Evolutionary conservation across 2,113 vertebrate species (phyloP).

Genomic region (Donacobius atricapilla): DNA sequence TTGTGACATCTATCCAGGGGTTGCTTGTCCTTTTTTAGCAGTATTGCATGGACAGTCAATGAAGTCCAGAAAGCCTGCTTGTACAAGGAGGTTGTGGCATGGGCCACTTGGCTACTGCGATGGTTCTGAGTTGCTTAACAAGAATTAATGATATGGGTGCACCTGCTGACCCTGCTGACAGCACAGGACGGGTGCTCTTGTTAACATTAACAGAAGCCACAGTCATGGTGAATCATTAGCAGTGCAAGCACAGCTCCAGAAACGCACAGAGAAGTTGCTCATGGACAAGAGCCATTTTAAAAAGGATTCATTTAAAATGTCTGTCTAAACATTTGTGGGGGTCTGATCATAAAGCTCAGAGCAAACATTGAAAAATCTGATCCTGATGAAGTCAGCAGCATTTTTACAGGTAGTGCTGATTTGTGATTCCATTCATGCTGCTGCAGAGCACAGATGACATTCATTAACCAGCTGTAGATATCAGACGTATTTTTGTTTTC

Average conservation of each 20-base stretch:
- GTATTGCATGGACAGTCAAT: not conserved
- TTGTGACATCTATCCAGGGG: not conserved
- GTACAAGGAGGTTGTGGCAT: not conserved
- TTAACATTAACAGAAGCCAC: not conserved
- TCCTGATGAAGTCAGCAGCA: not conserved
- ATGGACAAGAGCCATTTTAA: not conserved
- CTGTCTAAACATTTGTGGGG: rapidly evolving
- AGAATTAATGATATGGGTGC: not conserved
- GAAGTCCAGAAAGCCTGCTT: not conserved
- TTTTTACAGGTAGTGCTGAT: not conserved
- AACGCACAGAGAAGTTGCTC: not conserved
- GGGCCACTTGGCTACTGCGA: rapidly evolving
- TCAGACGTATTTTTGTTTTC: not conserved
- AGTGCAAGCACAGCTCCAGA: not conserved
- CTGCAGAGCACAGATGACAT: not conserved
- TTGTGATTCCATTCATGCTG: not conserved
- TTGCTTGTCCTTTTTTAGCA: not conserved
- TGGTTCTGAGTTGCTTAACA: not conserved
- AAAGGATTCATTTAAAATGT: not conserved
- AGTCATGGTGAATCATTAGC: not conserved
- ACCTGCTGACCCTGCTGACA: rapidly evolving
- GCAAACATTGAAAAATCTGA: not conserved
- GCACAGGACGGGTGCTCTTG: not conserved
- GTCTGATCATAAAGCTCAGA: not conserved
- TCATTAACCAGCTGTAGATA: not conserved